Percentiles rank a stretch among this genome's conserved stretches.
These are phyloP conservation scores for Drepanosiphum platanoidis DNA, from an alignment of 2,888 invertebrate species.

Conservation along the genomic window DNA sequence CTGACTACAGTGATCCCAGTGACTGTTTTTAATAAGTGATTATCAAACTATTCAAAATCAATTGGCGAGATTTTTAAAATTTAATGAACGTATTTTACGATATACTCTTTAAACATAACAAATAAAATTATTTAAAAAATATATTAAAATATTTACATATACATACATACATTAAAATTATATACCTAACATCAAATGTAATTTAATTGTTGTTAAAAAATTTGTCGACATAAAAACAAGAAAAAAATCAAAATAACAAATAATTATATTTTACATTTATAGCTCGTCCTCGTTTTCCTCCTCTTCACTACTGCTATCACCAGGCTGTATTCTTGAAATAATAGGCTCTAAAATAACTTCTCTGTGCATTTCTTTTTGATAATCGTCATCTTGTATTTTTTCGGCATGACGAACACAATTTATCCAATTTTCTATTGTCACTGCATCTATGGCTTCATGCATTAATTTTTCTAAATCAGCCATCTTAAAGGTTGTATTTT, in stretches of 20 bases:
- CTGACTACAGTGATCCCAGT: neutral
- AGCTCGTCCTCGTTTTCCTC: neutral
- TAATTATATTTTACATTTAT: neutral
- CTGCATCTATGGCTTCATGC: neutral
- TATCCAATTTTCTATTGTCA: neutral
- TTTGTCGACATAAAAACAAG: neutral
- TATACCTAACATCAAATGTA: neutral
- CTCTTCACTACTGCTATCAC: neutral
- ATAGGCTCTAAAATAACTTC: constrained; percentile 1
- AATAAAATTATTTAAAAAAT: neutral
- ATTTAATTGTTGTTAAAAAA: neutral
- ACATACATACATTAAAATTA: neutral
- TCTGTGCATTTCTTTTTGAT: neutral
- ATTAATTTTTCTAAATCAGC: neutral
- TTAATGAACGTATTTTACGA: neutral
- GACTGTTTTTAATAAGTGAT: neutral
- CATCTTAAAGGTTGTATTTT: neutral
- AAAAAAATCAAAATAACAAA: neutral
- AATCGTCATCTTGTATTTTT: neutral
- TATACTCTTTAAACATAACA: neutral
- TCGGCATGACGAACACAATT: neutral
- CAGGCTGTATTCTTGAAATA: neutral
- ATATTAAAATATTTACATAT: neutral
- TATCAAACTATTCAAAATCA: neutral
- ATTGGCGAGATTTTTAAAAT: neutral